Evolutionary conservation across 2,113 vertebrate genomes (phyloP), one percentile per base, ranked within the genome.

Genomic region (Festucalex cinctus): DNA sequence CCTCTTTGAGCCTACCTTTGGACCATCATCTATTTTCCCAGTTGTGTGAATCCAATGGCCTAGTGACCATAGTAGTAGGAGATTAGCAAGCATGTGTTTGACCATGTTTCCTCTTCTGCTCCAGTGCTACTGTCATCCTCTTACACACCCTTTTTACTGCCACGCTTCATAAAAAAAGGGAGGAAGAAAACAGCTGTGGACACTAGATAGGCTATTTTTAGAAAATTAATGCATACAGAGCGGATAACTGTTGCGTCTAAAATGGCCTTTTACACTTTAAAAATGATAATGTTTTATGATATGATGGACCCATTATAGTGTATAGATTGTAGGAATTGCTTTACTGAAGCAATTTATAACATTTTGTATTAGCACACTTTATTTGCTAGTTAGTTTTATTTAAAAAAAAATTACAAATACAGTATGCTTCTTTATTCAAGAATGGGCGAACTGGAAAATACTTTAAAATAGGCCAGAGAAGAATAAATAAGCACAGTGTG

Each of bases 191-290:
- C 83, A 84, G 80, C 85, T 88, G 88, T 80, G 70, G 82, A 82
- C 65, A 76, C 61, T 66, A 86, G 87, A 88, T 89, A 86, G 74
- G 63, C 81, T 86, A 86, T 88, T 76, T 86, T 87, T 83, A 86
- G 82, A 79, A 59, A 63, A 39, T 63, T 57, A 71, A 81, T 46
- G 32, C 62, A 49, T 70, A 54, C 46, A 43, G 19, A 44, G 14
- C 0, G 35, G 59, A 76, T 12, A 35, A 28, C 44, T 12, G 66
- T 66, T 65, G 65, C 3, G 6, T 24, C 24, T 28, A 44, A 68
- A 59, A 58, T 17, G 0, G 0, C 1, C 4, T 59, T 73, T 51
- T 58, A 66, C 24, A 66, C 41, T 63, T 65, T 59, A 1, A 48
- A 39, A 19, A 22, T 57, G 17, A 5, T 35, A 24, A 58, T 20